Percentiles rank a stretch among this genome's conserved stretches.
phyloP scores from a whole-genome alignment of 2,113 vertebrate genomes.

The Myrmecobius fasciatus region DNA sequence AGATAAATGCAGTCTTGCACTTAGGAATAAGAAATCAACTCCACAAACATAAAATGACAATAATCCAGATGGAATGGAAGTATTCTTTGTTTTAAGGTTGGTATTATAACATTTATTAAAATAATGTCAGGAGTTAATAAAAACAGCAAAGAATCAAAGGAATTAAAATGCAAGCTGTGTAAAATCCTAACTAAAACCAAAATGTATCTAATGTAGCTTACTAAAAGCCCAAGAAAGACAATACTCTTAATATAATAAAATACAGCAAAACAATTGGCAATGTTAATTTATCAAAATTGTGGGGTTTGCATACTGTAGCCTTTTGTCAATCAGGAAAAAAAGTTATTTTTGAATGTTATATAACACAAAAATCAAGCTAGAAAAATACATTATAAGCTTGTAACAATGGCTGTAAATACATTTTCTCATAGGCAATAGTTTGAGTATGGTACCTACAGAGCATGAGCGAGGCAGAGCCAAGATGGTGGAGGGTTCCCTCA shows the following conservation, averaged over 20 bases:
- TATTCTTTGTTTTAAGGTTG: conserved; percentile 81
- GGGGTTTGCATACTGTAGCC: conserved; percentile 89
- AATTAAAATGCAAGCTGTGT: conserved; percentile 96
- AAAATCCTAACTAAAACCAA: conserved; percentile 91
- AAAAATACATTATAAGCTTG: conserved; percentile 99
- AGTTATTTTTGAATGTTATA: conserved; percentile 77
- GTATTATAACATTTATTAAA: conserved; percentile 99
- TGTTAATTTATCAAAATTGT: conserved; percentile 91
- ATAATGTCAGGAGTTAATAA: conserved; percentile 94
- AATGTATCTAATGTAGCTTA: conserved; percentile 90
- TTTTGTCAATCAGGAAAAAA: conserved; percentile 95
- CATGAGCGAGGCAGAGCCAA: conserved; percentile 75
- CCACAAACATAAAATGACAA: too few species aligned
- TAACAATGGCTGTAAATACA: conserved; percentile 98
- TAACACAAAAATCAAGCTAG: conserved; percentile 98
- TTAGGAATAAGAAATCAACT: too few species aligned
- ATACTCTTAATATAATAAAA: conserved; percentile 90
- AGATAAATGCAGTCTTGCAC: too few species aligned
- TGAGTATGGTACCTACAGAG: conserved; percentile 91
- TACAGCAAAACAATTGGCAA: conserved; percentile 92
- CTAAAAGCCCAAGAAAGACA: conserved; percentile 90
- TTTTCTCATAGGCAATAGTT: conserved; percentile 94
- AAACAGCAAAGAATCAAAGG: conserved; percentile 93
- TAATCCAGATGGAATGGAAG: too few species aligned
- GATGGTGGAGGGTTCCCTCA: too few species aligned